These are phyloP conservation scores for Drosophila multiciliata DNA, from an alignment of 2,888 invertebrate species.

Conservation along the genomic window DNA sequence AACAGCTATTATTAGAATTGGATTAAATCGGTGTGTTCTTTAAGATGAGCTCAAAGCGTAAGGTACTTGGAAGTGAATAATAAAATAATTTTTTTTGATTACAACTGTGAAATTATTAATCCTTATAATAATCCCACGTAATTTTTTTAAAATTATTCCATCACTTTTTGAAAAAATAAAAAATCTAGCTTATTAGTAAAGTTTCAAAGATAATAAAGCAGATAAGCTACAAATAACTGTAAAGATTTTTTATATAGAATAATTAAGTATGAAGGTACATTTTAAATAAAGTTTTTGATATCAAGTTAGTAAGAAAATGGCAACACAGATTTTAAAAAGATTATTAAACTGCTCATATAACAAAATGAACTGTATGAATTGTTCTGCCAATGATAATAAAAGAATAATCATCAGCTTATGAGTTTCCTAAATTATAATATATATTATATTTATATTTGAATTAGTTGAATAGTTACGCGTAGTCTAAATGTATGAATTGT, in stretches of 20 bases:
- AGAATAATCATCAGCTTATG: not conserved
- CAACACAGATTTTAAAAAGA: not conserved
- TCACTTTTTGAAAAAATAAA: not conserved
- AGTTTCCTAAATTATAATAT: not conserved
- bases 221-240: not conserved
- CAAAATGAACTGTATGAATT: too few species aligned
- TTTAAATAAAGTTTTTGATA: not conserved
- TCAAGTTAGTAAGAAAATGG: not conserved
- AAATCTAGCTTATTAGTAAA: not conserved
- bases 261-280: not conserved
- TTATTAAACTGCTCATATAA: not conserved
- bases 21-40: not conserved
- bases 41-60: not conserved
- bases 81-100: not conserved
- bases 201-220: not conserved
- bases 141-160: not conserved
- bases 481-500: not conserved
- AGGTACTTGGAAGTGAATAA: not conserved
- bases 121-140: too few species aligned
- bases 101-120: not conserved
- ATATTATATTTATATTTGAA: not conserved
- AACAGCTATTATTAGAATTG: not conserved
- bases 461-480: not conserved
- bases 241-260: not conserved
- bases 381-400: too few species aligned